These are phyloP conservation scores for Calosoma granatense DNA, from an alignment of 1,140 invertebrate genomes.

Conservation along the genomic window DNA sequence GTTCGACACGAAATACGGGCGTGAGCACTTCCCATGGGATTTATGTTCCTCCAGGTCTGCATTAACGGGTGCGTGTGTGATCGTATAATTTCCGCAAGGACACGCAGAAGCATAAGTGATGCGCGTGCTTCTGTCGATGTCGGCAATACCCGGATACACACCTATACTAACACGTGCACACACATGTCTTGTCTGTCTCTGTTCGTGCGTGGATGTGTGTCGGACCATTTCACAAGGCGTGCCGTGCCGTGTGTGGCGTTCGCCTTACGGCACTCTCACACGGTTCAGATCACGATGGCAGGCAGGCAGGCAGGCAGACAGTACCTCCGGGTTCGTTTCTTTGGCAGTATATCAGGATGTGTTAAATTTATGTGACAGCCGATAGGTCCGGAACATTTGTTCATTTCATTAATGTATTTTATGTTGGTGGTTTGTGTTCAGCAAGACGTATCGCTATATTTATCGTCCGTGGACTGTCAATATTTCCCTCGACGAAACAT, in stretches of 20 bases:
- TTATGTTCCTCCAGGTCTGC: background rate
- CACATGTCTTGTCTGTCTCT: no score
- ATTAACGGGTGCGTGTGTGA: slow-evolving; percentile 3
- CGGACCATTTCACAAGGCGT: no score
- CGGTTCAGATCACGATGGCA: background rate
- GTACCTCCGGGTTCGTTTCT: background rate
- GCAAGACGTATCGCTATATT: slow-evolving; percentile 8
- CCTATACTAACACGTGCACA: no score
- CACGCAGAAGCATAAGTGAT: background rate
- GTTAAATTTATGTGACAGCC: slow-evolving; percentile 8
- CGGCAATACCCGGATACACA: background rate
- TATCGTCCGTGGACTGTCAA: background rate
- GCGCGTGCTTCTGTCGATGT: background rate
- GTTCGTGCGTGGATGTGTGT: no score
- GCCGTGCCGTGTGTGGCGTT: no score
- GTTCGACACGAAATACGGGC: background rate
- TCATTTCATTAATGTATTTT: slow-evolving; percentile 9
- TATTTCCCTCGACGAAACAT: background rate
- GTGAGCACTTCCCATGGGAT: background rate
- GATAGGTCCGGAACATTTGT: slow-evolving; percentile 8
- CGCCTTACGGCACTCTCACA: no score
- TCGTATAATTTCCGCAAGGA: slow-evolving; percentile 8
- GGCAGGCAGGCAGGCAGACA: background rate
- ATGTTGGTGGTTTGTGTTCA: background rate
- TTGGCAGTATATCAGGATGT: slow-evolving; percentile 3